Conservation (phyloP, 2,113 vertebrate genomes). For the Tachysurus vachellii region DNA sequence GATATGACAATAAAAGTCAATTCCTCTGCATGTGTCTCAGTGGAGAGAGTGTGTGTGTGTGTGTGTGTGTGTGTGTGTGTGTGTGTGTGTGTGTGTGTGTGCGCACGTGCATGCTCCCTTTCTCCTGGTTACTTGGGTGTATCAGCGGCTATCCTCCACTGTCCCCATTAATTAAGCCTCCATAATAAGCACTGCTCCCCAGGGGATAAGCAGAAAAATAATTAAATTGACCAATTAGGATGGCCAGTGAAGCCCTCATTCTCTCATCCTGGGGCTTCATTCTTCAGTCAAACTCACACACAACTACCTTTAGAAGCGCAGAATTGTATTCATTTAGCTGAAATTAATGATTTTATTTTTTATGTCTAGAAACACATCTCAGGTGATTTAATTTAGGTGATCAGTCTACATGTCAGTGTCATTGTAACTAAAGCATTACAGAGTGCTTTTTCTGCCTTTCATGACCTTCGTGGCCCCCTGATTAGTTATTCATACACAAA, state of each 20-base stretch:
- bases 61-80: neutral
- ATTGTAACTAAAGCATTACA: neutral
- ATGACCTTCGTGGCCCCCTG: neutral
- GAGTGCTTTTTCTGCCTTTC: neutral
- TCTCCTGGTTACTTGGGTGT: conserved; percentile 64
- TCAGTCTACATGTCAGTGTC: neutral
- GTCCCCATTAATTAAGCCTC: conserved; percentile 78
- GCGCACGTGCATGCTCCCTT: conserved; percentile 52
- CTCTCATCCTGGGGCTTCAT: conserved; percentile 60
- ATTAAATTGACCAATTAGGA: conserved; percentile 79
- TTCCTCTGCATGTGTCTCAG: conserved; percentile 1
- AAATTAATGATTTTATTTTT: neutral
- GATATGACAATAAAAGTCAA: conserved; percentile 32
- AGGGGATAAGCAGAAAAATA: conserved; percentile 76
- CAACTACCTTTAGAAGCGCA: neutral
- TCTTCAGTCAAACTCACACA: conserved; percentile 32
- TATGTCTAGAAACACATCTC: neutral
- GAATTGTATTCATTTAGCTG: neutral
- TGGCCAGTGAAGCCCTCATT: conserved; percentile 70
- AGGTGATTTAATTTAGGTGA: neutral
- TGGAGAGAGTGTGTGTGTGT: neutral
- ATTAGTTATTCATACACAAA: neutral
- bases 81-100: neutral
- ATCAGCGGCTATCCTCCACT: conserved; percentile 69
- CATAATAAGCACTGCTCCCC: conserved; percentile 63